Evolutionary conservation across 2,888 invertebrate species (phyloP).

Genomic region (Philereme transversata): DNA sequence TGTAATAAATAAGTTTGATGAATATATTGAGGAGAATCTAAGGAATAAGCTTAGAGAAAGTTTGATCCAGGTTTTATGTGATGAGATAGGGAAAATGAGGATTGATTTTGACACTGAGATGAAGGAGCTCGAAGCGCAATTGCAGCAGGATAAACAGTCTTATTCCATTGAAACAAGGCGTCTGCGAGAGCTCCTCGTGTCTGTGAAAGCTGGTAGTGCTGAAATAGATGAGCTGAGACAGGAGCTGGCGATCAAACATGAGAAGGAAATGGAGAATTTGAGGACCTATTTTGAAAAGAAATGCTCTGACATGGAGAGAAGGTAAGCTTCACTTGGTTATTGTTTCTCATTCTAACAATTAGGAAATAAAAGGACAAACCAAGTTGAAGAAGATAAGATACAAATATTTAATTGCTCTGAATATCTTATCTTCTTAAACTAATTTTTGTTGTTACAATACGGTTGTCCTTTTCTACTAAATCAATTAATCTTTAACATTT

Average conservation of each 20-base stretch:
- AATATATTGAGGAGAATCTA: slow-evolving; percentile 69
- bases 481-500: background rate
- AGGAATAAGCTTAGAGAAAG: slow-evolving; percentile 79
- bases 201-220: slow-evolving; percentile 83
- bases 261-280: slow-evolving; percentile 90
- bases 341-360: no score
- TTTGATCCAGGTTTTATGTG: slow-evolving; percentile 80
- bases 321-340: slow-evolving; percentile 67
- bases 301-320: slow-evolving; percentile 91
- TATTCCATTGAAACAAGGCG: slow-evolving; percentile 80
- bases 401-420: no score
- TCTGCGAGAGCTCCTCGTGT: slow-evolving; percentile 81
- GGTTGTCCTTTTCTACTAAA: slow-evolving; percentile 10
- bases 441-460: no score
- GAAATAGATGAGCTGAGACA: slow-evolving; percentile 82
- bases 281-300: slow-evolving; percentile 92
- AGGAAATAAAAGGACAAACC: no score
- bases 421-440: no score
- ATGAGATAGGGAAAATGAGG: slow-evolving; percentile 79
- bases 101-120: slow-evolving; percentile 69
- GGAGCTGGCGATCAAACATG: slow-evolving; percentile 87
- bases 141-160: slow-evolving; percentile 84
- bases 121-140: slow-evolving; percentile 69
- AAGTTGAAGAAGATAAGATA: no score
- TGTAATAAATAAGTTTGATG: slow-evolving; percentile 65